Conservation (phyloP, 2,797 vertebrate species). For the Trachurus trachurus region DNA sequence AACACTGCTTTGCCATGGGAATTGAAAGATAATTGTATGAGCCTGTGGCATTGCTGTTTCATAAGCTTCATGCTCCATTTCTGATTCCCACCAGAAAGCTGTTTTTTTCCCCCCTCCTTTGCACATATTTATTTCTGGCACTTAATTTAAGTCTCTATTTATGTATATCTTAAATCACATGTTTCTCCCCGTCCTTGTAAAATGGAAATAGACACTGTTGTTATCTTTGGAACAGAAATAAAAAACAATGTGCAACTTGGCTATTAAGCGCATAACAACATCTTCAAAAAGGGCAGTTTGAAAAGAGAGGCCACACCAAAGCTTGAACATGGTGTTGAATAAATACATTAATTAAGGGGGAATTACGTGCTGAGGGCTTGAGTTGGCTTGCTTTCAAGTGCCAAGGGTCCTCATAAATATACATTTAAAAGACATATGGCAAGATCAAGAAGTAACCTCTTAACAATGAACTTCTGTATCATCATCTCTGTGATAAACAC, state of each 20-base stretch:
- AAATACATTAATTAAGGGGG: slow-evolving; percentile 87
- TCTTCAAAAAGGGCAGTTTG: slow-evolving; percentile 82
- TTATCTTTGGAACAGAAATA: slow-evolving; percentile 61
- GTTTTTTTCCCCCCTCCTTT: slow-evolving; percentile 52
- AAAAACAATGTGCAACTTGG: slow-evolving; percentile 68
- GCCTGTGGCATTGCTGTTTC: slow-evolving; percentile 79
- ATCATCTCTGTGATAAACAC: slow-evolving; percentile 77
- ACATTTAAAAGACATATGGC: slow-evolving; percentile 83
- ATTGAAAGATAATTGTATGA: slow-evolving; percentile 81
- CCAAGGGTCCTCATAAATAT: slow-evolving; percentile 86
- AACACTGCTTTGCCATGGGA: slow-evolving; percentile 75
- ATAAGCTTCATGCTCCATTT: slow-evolving; percentile 79
- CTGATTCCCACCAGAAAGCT: slow-evolving; percentile 75
- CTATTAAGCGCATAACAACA: slow-evolving; percentile 77
- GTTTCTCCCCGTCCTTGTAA: slow-evolving; percentile 71
- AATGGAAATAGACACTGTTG: slow-evolving; percentile 67
- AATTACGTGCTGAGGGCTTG: slow-evolving; percentile 76
- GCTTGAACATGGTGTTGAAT: slow-evolving; percentile 83
- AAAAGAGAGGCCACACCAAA: slow-evolving; percentile 78
- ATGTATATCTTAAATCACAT: slow-evolving; percentile 71
- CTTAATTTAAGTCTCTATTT: slow-evolving; percentile 72
- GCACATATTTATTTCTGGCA: slow-evolving; percentile 76
- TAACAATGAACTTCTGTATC: slow-evolving; percentile 84
- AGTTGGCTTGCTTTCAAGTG: slow-evolving; percentile 80
- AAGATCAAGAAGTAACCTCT: slow-evolving; percentile 85